Evolutionary conservation across 1,140 invertebrate species (phyloP).

Genomic region (Neodiprion fabricii): DNA sequence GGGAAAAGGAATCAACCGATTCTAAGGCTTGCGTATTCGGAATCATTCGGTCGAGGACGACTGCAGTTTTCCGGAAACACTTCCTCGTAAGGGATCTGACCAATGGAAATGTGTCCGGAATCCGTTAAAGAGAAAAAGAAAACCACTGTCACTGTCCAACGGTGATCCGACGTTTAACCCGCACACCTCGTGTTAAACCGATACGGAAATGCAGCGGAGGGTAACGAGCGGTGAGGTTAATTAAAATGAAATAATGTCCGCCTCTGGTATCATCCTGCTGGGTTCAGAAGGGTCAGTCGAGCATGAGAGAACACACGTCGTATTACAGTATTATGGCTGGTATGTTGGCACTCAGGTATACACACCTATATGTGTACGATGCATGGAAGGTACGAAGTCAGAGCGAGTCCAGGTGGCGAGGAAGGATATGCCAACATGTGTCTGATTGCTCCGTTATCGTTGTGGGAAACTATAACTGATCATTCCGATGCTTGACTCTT

Average conservation of each 20-base stretch:
- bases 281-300: conserved; percentile 27
- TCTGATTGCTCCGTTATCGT: conserved; percentile 50
- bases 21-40: too few relatives aligned
- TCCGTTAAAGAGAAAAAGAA: too few relatives aligned
- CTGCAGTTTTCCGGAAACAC: too few relatives aligned
- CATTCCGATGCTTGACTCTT: not conserved
- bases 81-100: too few relatives aligned
- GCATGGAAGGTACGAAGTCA: conserved; percentile 37
- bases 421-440: conserved; percentile 41
- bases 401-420: conserved; percentile 48
- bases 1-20: too few relatives aligned
- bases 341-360: too few relatives aligned
- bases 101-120: too few relatives aligned
- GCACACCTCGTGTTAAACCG: not conserved
- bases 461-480: conserved; percentile 43
- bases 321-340: too few relatives aligned
- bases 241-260: conserved; percentile 39
- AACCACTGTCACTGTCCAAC: not conserved
- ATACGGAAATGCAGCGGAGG: not conserved
- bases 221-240: conserved; percentile 31
- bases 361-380: not conserved
- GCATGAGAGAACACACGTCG: conserved; percentile 37
- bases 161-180: not conserved
- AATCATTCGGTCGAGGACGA: too few relatives aligned
- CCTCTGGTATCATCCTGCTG: conserved; percentile 31